These are phyloP conservation scores for Calliphora vomitoria DNA, from an alignment of 2,888 invertebrate genomes.

Conservation along the genomic window DNA sequence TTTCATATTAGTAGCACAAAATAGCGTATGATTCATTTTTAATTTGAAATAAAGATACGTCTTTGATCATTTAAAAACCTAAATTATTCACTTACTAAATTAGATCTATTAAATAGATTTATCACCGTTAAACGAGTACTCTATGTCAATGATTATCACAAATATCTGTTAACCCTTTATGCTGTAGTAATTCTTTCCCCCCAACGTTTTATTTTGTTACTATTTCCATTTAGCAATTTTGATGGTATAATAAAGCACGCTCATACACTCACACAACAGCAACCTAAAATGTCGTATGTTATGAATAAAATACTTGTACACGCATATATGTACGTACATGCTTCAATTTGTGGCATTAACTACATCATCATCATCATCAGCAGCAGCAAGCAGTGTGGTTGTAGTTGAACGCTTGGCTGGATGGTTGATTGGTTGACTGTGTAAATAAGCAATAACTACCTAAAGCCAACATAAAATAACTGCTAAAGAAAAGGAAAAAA, in stretches of 20 bases:
- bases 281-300: slow-evolving; percentile 6
- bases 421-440: slow-evolving; percentile 14
- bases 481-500: neutral
- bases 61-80: too few relatives aligned
- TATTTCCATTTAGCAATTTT: slow-evolving; percentile 5
- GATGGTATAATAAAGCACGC: neutral
- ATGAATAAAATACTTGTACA: slow-evolving; percentile 17
- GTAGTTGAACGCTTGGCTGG: neutral
- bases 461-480: slow-evolving; percentile 24
- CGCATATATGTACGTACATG: neutral
- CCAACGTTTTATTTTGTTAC: neutral
- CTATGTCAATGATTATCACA: neutral
- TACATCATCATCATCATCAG: slow-evolving; percentile 20
- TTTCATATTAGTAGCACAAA: too few relatives aligned
- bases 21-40: too few relatives aligned
- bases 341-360: slow-evolving; percentile 12
- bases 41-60: too few relatives aligned
- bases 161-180: slow-evolving; percentile 17
- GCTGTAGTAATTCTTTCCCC: neutral
- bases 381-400: neutral
- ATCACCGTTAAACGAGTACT: neutral
- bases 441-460: slow-evolving; percentile 62
- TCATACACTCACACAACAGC: neutral
- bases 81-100: too few relatives aligned
- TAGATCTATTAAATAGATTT: too few relatives aligned